Evolutionary conservation across 1,140 invertebrate genomes (phyloP), one percentile per base, ranked within the genome.

Genomic region (Brachionus asplanchnoidis): DNA sequence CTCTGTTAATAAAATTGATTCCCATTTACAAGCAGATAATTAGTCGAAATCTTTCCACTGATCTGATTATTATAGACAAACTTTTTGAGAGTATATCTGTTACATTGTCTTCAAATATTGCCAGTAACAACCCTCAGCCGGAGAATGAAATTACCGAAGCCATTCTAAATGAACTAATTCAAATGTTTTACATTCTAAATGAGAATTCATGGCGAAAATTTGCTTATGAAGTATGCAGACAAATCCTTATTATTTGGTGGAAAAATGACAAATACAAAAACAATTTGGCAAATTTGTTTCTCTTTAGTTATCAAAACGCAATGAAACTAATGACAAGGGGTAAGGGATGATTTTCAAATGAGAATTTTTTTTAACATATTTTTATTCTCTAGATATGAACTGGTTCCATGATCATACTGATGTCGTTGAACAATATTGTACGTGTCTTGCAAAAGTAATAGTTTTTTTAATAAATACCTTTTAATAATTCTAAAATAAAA

Each of bases 331-430:
- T 82, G 79, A 42, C 36, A 12, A 60, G 40, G 40, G 73, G 73
- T 77, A 26, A 46, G 23, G 14, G 1, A 44, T 75, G 7, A 75
- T 20, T 44, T n/a, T 11, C 3, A 17, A 3, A 11, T 6, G 20
- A 20, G 1, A 42, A 42, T 44, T 75, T 42, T 75, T 42, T 40
- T 42, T 42, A 44, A 9, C 26, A 2, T 7, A 28, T 44, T 77
- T 77, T 77, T 77, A 14, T 50, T 26, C 12, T 77, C 7, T 50
- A 77, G 79, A 82, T 68, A 82, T 82, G 79, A 82, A 60, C 12
- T 82, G 79, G 79, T 82, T 82, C n/a, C 79, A 82, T 68, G 79
- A 82, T 20, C 79, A 82, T 26, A 82, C 79, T 20, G 79, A 82
- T 68, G 79, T 82, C 26, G 79, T 82, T 12, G 79, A 82, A 46